A percentile compares a stretch with the other conserved stretches of the same genome.
These are phyloP conservation scores for Ornithoptera priamus DNA, from an alignment of 2,888 invertebrate genomes.

Conservation along the genomic window DNA sequence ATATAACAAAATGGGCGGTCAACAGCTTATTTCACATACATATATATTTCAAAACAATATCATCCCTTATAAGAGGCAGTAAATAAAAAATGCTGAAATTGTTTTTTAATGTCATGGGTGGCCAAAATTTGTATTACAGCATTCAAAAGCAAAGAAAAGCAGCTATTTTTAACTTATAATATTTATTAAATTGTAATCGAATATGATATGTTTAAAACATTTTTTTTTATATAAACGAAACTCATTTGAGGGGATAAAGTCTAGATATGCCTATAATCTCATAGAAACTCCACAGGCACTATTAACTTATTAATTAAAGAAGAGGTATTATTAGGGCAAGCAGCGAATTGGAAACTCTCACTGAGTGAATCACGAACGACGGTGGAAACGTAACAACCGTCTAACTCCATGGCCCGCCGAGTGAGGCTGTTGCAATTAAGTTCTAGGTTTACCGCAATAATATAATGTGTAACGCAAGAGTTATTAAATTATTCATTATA, in stretches of 20 bases:
- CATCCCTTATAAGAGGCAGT: too few species aligned
- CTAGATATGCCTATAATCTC: background rate
- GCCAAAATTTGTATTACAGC: too few species aligned
- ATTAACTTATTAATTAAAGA: slow-evolving; percentile 34
- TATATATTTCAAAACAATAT: too few species aligned
- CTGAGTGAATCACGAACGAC: slow-evolving; percentile 45
- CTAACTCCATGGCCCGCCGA: slow-evolving; percentile 34
- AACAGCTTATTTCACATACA: too few species aligned
- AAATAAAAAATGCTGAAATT: too few species aligned
- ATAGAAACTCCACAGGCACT: slow-evolving; percentile 29
- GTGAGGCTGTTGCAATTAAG: slow-evolving; percentile 15
- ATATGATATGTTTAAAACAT: background rate
- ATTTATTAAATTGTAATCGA: background rate
- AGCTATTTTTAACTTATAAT: too few species aligned
- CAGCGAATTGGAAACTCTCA: slow-evolving; percentile 62
- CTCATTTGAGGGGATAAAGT: background rate
- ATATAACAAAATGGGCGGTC: too few species aligned
- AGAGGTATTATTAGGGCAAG: slow-evolving; percentile 47
- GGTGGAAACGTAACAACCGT: slow-evolving; percentile 59
- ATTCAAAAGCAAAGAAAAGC: too few species aligned
- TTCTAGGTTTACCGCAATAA: slow-evolving; percentile 1
- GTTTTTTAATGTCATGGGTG: too few species aligned
- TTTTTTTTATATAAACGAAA: background rate
- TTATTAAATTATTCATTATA: background rate
- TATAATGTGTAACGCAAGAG: background rate